Evolutionary conservation across 1,140 invertebrate species (phyloP).

Genomic region (Chrysomallon squamiferum): DNA sequence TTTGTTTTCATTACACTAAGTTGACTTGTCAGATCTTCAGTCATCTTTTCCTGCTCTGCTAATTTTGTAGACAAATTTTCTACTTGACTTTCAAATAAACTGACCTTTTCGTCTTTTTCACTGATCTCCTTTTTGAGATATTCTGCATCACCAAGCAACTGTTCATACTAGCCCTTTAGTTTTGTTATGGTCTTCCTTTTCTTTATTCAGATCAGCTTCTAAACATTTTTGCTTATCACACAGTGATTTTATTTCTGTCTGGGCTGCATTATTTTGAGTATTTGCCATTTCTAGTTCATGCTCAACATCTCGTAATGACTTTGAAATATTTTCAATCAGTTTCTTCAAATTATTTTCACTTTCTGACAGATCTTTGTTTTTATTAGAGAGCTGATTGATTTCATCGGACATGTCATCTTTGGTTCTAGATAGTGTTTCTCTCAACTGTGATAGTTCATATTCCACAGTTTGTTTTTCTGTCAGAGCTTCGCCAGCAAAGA

Average conservation of each 20-base stretch:
- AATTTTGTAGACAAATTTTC: background rate
- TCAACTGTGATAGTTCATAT: no score
- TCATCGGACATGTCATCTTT: no score
- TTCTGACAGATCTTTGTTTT: no score
- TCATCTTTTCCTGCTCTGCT: background rate
- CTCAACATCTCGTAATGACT: no score
- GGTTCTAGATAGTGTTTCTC: no score
- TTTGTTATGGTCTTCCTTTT: background rate
- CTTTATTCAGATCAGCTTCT: background rate
- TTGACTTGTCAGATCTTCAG: background rate
- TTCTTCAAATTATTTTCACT: no score
- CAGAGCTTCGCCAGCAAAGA: no score
- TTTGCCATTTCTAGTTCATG: no score
- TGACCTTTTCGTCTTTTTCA: conserved; percentile 3
- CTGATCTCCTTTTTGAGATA: background rate
- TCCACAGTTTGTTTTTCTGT: no score
- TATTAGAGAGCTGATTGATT: no score
- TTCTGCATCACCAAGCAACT: background rate
- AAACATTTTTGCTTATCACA: background rate
- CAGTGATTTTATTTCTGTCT: background rate
- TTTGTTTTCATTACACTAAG: background rate
- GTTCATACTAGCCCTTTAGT: background rate
- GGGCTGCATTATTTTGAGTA: no score
- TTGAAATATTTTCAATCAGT: no score
- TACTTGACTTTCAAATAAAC: background rate